Evolutionary conservation across 1,140 invertebrate genomes (phyloP).

Genomic region (Sinella curviseta): DNA sequence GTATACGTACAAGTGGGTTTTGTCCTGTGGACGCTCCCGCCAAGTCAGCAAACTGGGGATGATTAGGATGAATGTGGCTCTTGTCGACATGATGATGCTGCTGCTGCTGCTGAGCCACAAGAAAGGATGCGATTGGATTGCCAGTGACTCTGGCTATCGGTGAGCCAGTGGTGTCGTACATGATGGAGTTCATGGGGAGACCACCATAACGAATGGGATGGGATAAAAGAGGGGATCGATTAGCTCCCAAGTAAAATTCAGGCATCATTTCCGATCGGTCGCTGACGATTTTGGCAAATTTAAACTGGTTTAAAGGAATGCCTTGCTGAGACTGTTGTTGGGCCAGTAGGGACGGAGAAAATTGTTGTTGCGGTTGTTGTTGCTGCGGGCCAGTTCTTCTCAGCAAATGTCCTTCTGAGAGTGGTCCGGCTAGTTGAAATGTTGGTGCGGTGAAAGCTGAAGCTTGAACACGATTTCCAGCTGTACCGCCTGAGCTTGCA

Average conservation of each 20-base stretch:
- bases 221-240: not conserved
- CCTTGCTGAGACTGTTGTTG: not conserved
- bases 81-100: too few species aligned
- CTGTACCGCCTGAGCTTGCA: not conserved
- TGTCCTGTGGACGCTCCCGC: not conserved
- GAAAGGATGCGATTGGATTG: not conserved
- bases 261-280: not conserved
- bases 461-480: not conserved
- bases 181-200: not conserved
- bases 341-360: too few species aligned
- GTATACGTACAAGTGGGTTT: not conserved
- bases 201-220: slow-evolving; percentile 7
- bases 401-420: not conserved
- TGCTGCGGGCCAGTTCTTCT: not conserved
- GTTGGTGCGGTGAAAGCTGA: not conserved
- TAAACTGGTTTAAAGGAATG: not conserved
- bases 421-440: not conserved
- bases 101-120: not conserved
- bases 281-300: not conserved
- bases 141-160: not conserved
- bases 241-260: not conserved
- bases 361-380: not conserved
- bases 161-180: slow-evolving; percentile 2
- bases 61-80: too few species aligned
- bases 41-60: not conserved